These are phyloP conservation scores for Epistrophe grossulariae DNA, from an alignment of 2,888 invertebrate genomes.

Conservation along the genomic window DNA sequence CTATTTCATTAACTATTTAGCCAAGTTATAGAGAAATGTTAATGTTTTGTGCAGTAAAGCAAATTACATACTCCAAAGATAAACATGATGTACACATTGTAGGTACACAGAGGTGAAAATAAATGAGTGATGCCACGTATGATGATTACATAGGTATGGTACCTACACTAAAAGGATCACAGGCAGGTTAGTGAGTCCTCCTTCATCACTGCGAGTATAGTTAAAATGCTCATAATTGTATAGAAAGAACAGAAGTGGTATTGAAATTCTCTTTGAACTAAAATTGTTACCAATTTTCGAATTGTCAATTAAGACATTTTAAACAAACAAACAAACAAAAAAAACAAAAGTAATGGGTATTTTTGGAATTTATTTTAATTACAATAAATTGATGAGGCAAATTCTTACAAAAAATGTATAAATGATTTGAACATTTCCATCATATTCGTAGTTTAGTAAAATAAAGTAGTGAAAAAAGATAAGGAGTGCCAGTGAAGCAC, in stretches of 20 bases:
- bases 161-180: neutral
- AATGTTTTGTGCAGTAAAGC: constrained; percentile 45
- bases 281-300: too few relatives aligned
- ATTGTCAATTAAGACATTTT: too few relatives aligned
- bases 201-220: neutral
- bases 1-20: constrained; percentile 65
- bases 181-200: neutral
- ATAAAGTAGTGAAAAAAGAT: too few relatives aligned
- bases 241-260: neutral
- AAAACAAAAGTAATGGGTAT: too few relatives aligned
- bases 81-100: constrained; percentile 35
- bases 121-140: constrained; percentile 37
- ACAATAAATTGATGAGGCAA: too few relatives aligned
- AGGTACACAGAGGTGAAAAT: constrained; percentile 27
- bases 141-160: neutral
- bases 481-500: too few relatives aligned
- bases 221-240: neutral
- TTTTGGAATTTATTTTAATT: too few relatives aligned
- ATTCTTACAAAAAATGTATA: too few relatives aligned
- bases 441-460: too few relatives aligned
- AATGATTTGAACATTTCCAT: too few relatives aligned
- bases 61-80: constrained; percentile 55
- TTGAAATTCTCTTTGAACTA: neutral
- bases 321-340: too few relatives aligned
- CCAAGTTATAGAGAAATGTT: constrained; percentile 47